Base-by-base conservation (phyloP, 2,888 invertebrate genomes). In the Carterocephalus palaemon region DNA sequence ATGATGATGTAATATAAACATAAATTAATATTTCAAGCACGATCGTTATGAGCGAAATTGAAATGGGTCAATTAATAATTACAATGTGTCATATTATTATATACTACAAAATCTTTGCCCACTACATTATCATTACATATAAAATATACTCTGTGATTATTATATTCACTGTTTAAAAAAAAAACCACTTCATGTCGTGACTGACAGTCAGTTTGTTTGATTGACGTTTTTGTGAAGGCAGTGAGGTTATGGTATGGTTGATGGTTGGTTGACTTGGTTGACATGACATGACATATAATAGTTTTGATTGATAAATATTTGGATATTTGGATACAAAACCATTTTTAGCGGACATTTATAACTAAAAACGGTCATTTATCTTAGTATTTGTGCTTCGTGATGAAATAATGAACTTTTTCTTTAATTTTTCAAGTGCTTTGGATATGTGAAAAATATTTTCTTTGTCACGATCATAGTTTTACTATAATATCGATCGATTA, bases 401-500 rank as follows among this genome's bases (percentile, higher is more conserved):
- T 12, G 19, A 12, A 28, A 29, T 34, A 22, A 23, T 10, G 5
- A 22, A 29, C 22, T 16, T 2, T 19, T 8, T 3, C 9, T 29
- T 10, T 20, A 36, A 22, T 10, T 16, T 2, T 10, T 16, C 34
- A 16, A 16, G 29, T 29, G 29, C 15, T 36, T 10, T 16, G 10
- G 9, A 23, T 16, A 36, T 22, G 29, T 29, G 22, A 36, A 43
- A 36, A 36, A 20, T 26, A 43, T 43, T 78, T 78, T 78, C 85
- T 85, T 86, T 86, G 85, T 86, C 76, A 75, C 73, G 64, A 64
- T 62, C 69, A 74, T 80, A 80, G 75, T 79, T 83, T 79, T 67
- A 66, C 59, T 74, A 57, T 70, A 67, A 65, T 83, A 86, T 86
- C 79, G 85, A 86, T 86, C 83, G 84, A 72, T 85, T 86, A 85